These are phyloP conservation scores for Anadara kagoshimensis DNA, from an alignment of 1,140 invertebrate species.

Conservation along the genomic window DNA sequence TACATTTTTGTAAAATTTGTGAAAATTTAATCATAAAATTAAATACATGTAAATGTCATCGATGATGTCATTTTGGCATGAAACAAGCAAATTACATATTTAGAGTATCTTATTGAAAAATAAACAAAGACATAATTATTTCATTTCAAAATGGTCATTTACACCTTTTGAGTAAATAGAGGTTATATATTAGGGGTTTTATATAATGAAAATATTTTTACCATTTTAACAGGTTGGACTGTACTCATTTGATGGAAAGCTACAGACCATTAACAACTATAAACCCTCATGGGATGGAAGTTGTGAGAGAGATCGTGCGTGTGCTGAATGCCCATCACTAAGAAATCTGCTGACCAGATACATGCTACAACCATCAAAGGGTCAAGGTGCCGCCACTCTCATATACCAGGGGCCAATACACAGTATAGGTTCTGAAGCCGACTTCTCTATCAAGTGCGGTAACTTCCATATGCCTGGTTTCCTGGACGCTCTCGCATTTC, in stretches of 20 bases:
- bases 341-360: conserved; percentile 50
- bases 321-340: conserved; percentile 62
- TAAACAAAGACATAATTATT: too few relatives aligned
- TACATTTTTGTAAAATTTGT: too few relatives aligned
- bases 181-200: too few relatives aligned
- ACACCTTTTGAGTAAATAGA: too few relatives aligned
- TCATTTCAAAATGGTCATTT: too few relatives aligned
- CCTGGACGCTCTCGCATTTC: conserved; percentile 58
- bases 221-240: conserved; percentile 57
- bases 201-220: background rate
- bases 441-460: conserved; percentile 52
- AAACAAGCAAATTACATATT: too few relatives aligned
- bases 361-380: conserved; percentile 29
- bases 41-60: too few relatives aligned
- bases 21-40: too few relatives aligned
- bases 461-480: conserved; percentile 51
- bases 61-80: too few relatives aligned
- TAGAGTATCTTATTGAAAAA: too few relatives aligned
- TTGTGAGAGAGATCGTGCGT: conserved; percentile 59
- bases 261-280: conserved; percentile 31
- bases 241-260: conserved; percentile 39
- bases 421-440: conserved; percentile 51
- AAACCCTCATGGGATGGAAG: conserved; percentile 55
- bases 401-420: conserved; percentile 61
- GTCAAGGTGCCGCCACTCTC: conserved; percentile 45